Percentiles rank a stretch among this genome's conserved stretches.
These are phyloP conservation scores for Ectemnius continuus DNA, from an alignment of 2,888 invertebrate genomes.

Conservation along the genomic window DNA sequence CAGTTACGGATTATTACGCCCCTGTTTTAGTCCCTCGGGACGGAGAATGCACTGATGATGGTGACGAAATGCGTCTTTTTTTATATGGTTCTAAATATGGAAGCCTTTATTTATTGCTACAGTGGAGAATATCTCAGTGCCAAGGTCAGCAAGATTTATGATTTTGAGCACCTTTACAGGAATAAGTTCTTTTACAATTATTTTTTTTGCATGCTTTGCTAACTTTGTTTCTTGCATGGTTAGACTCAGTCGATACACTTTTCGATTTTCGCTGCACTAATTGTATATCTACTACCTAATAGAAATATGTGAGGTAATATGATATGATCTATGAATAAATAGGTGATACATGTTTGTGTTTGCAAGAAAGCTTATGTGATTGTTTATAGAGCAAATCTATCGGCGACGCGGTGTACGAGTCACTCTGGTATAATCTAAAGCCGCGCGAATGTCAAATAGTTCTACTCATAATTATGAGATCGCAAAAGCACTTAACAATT, in stretches of 20 bases:
- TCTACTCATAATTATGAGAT: slow-evolving; percentile 48
- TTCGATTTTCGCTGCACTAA: neutral
- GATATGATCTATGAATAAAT: neutral
- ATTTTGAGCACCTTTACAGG: too few species aligned
- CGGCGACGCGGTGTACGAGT: slow-evolving; percentile 28
- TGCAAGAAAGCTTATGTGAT: too few species aligned
- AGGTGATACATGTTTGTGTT: too few species aligned
- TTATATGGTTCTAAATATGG: slow-evolving; percentile 40
- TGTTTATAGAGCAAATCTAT: too few species aligned
- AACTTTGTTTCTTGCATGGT: too few species aligned
- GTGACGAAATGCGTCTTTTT: slow-evolving; percentile 39
- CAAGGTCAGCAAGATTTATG: too few species aligned
- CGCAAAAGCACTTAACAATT: slow-evolving; percentile 49
- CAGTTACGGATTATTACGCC: too few species aligned
- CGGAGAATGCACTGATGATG: neutral
- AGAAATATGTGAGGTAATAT: neutral
- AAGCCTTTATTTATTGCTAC: slow-evolving; percentile 23
- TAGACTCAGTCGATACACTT: neutral
- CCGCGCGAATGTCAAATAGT: slow-evolving; percentile 36
- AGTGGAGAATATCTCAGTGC: too few species aligned
- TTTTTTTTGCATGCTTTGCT: neutral
- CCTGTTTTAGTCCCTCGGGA: neutral
- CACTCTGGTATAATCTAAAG: slow-evolving; percentile 51
- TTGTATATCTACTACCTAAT: neutral
- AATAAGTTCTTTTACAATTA: neutral